phyloP scores from a whole-genome alignment of 2,888 invertebrate species.

The Seladonia tumulorum region DNA sequence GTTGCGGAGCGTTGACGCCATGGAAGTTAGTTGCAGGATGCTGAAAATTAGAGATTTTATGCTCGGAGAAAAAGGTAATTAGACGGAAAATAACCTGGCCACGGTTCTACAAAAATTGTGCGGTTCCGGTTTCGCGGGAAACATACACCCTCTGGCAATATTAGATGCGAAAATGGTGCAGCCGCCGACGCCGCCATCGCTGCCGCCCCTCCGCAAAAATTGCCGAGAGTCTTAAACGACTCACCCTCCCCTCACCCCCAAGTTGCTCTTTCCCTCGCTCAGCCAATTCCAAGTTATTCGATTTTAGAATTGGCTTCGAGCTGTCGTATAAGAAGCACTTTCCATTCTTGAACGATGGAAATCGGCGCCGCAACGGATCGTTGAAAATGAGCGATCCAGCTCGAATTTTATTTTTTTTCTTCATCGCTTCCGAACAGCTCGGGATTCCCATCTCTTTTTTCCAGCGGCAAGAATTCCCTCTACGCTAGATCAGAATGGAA shows the following conservation, averaged over 20 bases:
- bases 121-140: constrained; percentile 9
- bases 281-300: not conserved
- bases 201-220: constrained; percentile 5
- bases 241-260: not conserved
- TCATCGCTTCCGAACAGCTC: not conserved
- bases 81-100: constrained; percentile 63
- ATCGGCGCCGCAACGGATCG: not conserved
- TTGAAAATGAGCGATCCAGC: not conserved
- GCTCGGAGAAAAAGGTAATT: constrained; percentile 59
- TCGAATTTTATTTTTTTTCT: not conserved
- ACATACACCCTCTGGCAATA: constrained; percentile 13
- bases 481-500: not conserved
- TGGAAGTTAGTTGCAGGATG: constrained; percentile 24
- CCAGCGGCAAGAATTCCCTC: not conserved
- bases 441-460: too few species aligned
- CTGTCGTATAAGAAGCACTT: not conserved
- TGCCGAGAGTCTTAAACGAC: not conserved
- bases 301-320: constrained; percentile 7
- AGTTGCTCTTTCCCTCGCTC: not conserved
- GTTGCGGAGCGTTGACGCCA: not conserved
- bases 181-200: not conserved
- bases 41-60: constrained; percentile 30
- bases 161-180: constrained; percentile 21
- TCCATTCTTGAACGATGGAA: not conserved
- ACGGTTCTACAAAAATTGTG: constrained; percentile 46